Evolutionary conservation across 2,113 vertebrate genomes (phyloP), one percentile per base, ranked within the genome.

Genomic region (Malaclemys terrapin): DNA sequence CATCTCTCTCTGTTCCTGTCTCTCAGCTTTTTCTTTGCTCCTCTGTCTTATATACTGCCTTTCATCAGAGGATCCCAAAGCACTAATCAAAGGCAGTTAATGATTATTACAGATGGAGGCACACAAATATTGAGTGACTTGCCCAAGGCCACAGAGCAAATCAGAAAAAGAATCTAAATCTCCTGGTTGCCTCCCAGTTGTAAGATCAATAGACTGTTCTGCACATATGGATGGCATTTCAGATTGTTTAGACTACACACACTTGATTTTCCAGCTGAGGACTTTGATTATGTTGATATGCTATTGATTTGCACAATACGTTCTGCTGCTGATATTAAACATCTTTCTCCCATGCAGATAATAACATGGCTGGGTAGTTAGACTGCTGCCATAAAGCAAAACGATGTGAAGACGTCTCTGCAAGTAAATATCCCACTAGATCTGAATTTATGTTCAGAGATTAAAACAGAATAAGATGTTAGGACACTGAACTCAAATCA

Each of bases 321-420:
- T 94, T 97, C 86, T 96, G 81, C 89, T 93, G 89, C 52, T 96
- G 89, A 92, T 94, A 82, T 81, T 94, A 91, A 97, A 95, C 62
- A 84, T 72, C 97, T 94, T 57, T 89, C 85, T 82, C 62, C 62
- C 82, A 62, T 91, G 93, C 0, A 47, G 80, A 90, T 90, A 95
- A 92, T 89, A 91, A 93, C 72, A 87, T 57, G 87, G 84, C 83
- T 88, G 57, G 22, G 50, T 89, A 88, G 94, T 93, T 95, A 93
- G 94, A 93, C 90, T 95, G 81, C 83, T 95, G 96, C 96, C 96
- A 94, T 92, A 92, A 96, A 95, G 91, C 53, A 93, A 95, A 96
- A 85, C 45, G 83, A 91, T 89, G 81, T 95, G 93, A 95, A 95
- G 96, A 94, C 83, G 91, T 95, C 93, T 95, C 80, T 95, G 45